phyloP scores from a whole-genome alignment of 2,113 vertebrate species.

The Muntiacus muntjak region DNA sequence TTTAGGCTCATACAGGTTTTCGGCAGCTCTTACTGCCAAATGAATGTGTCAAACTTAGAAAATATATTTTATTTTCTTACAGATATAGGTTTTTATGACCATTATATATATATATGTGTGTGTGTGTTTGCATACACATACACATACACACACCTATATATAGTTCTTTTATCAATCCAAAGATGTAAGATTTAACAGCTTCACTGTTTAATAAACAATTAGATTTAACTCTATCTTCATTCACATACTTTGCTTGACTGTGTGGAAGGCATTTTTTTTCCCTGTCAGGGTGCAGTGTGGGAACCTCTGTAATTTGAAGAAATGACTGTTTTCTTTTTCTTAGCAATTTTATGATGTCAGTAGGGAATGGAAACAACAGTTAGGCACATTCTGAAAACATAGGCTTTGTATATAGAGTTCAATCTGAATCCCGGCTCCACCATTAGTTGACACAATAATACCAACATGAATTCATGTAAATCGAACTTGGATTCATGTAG shows the following conservation, averaged over 20 bases:
- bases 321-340: constrained; percentile 21
- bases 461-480: neutral
- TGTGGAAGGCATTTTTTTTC: neutral
- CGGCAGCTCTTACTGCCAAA: neutral
- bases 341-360: neutral
- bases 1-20: neutral
- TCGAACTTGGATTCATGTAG: neutral
- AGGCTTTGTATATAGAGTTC: neutral
- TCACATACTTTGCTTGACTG: neutral
- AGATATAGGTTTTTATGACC: neutral
- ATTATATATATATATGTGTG: neutral
- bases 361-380: neutral
- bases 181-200: neutral
- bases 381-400: neutral
- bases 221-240: neutral
- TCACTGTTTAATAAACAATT: neutral
- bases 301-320: constrained; percentile 4
- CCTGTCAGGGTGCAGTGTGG: neutral
- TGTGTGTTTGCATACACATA: neutral
- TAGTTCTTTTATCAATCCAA: neutral
- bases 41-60: neutral
- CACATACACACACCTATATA: neutral
- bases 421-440: neutral
- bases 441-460: neutral
- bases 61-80: neutral